Conservation (phyloP, 2,113 vertebrate species). For the Rhynchomys soricoides region DNA sequence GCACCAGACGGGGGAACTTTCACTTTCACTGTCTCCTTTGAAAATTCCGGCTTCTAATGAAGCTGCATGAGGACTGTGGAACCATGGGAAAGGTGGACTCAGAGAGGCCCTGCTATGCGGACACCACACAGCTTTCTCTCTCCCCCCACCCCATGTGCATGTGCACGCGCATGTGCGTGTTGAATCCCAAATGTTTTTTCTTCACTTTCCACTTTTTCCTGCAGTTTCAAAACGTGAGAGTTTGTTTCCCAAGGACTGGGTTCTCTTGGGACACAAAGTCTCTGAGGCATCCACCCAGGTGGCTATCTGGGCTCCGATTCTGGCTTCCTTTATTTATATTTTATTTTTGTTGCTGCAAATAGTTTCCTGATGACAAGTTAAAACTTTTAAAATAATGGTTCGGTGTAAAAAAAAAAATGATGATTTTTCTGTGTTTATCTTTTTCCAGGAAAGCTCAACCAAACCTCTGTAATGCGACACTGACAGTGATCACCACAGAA, state of each 20-base stretch:
- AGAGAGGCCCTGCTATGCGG: background rate
- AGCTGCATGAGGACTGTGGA: background rate
- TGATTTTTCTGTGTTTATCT: background rate
- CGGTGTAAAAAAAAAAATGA: background rate
- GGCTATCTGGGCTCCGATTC: background rate
- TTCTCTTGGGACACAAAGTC: background rate
- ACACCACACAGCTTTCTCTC: background rate
- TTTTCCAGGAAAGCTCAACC: background rate
- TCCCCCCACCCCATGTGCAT: background rate
- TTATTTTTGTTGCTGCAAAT: background rate
- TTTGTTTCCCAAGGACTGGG: background rate
- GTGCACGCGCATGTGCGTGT: background rate
- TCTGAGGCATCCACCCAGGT: background rate
- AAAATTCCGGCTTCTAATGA: background rate
- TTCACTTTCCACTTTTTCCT: background rate
- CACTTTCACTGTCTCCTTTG: background rate
- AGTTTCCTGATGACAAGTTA: background rate
- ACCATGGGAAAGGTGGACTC: background rate
- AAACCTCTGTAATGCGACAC: background rate
- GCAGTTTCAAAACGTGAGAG: background rate
- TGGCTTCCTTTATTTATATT: background rate
- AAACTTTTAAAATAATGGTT: background rate
- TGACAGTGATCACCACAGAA: background rate
- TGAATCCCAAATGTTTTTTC: background rate
- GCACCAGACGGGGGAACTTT: accelerated